phyloP scores from a whole-genome alignment of 2,797 vertebrate genomes.

The Euthynnus affinis region DNA sequence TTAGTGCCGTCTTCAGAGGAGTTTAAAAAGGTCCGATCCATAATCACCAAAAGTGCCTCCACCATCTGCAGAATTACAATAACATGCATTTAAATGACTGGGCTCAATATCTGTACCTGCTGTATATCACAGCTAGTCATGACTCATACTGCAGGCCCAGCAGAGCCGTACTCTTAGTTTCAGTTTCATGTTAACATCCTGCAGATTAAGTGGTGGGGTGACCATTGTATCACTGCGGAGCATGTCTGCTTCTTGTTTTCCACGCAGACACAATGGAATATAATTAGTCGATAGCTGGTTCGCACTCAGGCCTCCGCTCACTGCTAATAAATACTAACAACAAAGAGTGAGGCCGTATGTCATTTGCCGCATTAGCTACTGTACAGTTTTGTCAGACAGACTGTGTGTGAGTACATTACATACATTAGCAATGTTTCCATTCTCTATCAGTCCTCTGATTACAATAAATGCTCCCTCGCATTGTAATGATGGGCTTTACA shows the following conservation, averaged over 20 bases:
- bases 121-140: conserved; percentile 62
- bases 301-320: conserved; percentile 38
- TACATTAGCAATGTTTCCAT: conserved; percentile 79
- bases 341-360: conserved; percentile 75
- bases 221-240: conserved; percentile 38
- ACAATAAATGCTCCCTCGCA: conserved; percentile 74
- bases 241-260: conserved; percentile 56
- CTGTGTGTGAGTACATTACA: conserved; percentile 72
- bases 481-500: conserved; percentile 79
- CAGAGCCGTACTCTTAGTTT: conserved; percentile 11
- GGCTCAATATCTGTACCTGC: conserved; percentile 53
- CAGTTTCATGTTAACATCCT: conserved; percentile 56
- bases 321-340: conserved; percentile 75
- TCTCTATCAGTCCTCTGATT: conserved; percentile 74
- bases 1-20: conserved; percentile 50
- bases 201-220: conserved; percentile 63
- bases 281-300: conserved; percentile 67
- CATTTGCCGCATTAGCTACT: conserved; percentile 71
- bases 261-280: conserved; percentile 57
- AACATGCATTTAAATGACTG: conserved; percentile 65
- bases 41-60: conserved; percentile 63
- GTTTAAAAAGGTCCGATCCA: conserved; percentile 63
- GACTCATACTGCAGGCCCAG: conserved; percentile 58
- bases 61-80: conserved; percentile 68
- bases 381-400: conserved; percentile 66